Evolutionary conservation across 2,113 vertebrate genomes (phyloP).

Genomic region (Corapipo altera): DNA sequence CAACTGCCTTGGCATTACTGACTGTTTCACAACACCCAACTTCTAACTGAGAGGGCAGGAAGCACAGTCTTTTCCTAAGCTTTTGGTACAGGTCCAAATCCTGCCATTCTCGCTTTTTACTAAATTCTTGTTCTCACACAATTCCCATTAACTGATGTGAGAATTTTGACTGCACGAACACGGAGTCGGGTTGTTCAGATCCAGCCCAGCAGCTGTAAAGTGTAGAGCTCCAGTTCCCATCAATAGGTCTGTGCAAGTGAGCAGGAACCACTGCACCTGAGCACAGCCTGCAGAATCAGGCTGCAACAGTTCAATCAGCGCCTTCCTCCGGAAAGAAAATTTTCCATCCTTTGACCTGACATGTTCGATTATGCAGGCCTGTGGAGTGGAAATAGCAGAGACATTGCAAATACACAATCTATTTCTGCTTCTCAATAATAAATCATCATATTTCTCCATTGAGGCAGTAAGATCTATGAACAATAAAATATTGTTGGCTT

Average conservation of each 20-base stretch:
- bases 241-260: not conserved
- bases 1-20: slow-evolving; percentile 18
- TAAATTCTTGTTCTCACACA: slow-evolving; percentile 43
- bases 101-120: slow-evolving; percentile 23
- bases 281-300: not conserved
- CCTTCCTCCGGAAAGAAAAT: not conserved
- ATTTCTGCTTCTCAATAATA: not conserved
- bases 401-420: not conserved
- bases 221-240: not conserved
- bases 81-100: slow-evolving; percentile 22
- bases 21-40: slow-evolving; percentile 18
- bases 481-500: not conserved
- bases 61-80: slow-evolving; percentile 9
- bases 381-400: not conserved
- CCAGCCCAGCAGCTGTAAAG: not conserved
- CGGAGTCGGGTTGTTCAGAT: not conserved
- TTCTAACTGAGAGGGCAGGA: slow-evolving; percentile 37
- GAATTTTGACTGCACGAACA: slow-evolving; percentile 15
- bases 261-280: not conserved
- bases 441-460: not conserved
- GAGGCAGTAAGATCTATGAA: not conserved
- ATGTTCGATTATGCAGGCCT: not conserved
- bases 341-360: not conserved
- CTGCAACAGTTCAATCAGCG: not conserved
- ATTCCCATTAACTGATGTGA: slow-evolving; percentile 11